Base-by-base conservation (phyloP, 2,797 vertebrate genomes). In the Passerculus sandwichensis region DNA sequence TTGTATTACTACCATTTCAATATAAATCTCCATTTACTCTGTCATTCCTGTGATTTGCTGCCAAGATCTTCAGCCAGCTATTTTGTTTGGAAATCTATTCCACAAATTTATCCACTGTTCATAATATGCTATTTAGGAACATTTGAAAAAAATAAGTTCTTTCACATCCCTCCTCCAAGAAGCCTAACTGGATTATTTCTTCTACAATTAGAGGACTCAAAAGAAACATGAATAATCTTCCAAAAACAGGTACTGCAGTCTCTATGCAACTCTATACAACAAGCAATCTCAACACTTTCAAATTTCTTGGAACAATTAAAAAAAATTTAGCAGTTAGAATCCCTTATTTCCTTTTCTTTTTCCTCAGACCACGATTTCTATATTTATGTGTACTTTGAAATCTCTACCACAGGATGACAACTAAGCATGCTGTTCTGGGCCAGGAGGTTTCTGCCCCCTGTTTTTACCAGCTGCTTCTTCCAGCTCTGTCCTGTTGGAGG, bases 381-480 rank as follows among this genome's bases (percentile, higher is more conserved):
- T 6, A 22, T 36, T 34, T 64, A 71, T 25, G 36, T 30, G 42
- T 38, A 47, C 59, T 89, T 74, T 30, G 57, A 89, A 88, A 72
- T 65, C n/a, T 44, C n/a, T 88, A 29, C 38, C 38, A 51, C 11
- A 11, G 50, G 50, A 74, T 10, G 30, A 88, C 66, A 90, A 77
- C 67, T 79, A 70, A 72, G 32, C 66, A 51, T 29, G 47, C 45
- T 81, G 57, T 50, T 94, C 62, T n/a, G 75, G 76, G 38, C 42
- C 87, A 80, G 54, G 56, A 75, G 76, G 70, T 89, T 74, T 66
- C 54, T 11, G 4, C 29, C 27, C 50, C 27, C 53, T 70, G 12
- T 20, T 86, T 88, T 86, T 59, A 75, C 47, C 62, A 93, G 47
- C 57, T 95, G 73, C 32, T 88, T 86, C 34, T 86, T n/a, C 53